Percentiles rank a stretch among this genome's conserved stretches.
Evolutionary conservation across 2,888 invertebrate species (phyloP).

Genomic region (Eilema caniola): DNA sequence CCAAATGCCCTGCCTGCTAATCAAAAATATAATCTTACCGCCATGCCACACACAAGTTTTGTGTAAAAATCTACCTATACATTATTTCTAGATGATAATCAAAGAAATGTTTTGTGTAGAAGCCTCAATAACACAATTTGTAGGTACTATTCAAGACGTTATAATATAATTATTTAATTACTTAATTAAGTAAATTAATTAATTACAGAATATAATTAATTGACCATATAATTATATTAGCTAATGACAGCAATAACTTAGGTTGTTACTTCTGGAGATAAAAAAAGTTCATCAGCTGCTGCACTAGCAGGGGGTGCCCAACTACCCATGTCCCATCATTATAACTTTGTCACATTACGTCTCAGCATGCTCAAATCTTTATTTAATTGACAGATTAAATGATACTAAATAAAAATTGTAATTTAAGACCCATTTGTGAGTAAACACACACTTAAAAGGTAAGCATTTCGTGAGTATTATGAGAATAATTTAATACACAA

Average conservation of each 20-base stretch:
- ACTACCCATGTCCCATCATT: neutral
- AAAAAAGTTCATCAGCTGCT: neutral
- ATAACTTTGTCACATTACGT: slow-evolving; percentile 1
- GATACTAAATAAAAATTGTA: neutral
- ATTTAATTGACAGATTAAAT: neutral
- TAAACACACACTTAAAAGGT: neutral
- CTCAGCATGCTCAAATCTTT: slow-evolving; percentile 1
- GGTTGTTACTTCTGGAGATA: neutral
- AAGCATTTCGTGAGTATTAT: neutral
- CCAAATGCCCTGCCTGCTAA: too few relatives aligned
- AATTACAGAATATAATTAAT: neutral
- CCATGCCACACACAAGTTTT: too few relatives aligned
- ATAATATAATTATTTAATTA: neutral
- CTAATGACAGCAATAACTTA: neutral
- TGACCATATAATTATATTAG: neutral
- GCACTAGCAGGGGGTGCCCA: neutral
- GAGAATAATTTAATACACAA: neutral
- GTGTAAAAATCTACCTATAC: too few relatives aligned
- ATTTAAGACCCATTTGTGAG: neutral
- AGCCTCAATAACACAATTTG: neutral
- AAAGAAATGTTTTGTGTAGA: neutral
- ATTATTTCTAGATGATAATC: too few relatives aligned
- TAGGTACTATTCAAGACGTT: neutral
- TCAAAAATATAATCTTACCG: too few relatives aligned
- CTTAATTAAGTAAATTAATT: neutral